phyloP scores from a whole-genome alignment of 2,888 invertebrate genomes.

The Trissoscelio sp. region DNA sequence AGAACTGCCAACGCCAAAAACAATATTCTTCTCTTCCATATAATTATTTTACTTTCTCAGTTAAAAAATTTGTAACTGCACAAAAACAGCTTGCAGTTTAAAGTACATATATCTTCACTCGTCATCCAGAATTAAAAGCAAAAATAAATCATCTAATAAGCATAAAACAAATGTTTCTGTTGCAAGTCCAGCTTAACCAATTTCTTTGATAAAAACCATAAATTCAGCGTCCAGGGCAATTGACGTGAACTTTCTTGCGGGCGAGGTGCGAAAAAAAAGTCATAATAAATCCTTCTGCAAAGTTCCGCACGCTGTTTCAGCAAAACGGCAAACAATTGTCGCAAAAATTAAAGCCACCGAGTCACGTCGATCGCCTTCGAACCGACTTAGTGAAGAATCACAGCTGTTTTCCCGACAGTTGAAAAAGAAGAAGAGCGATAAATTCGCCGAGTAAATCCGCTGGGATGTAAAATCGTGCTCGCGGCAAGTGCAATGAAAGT shows the following conservation, averaged over 20 bases:
- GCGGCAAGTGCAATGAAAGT: conserved; percentile 80
- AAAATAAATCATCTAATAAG: too few relatives aligned
- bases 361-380: conserved; percentile 64
- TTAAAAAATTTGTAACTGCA: too few relatives aligned
- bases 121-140: too few relatives aligned
- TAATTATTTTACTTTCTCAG: too few relatives aligned
- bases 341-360: conserved; percentile 61
- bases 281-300: conserved; percentile 41
- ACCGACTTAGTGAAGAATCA: conserved; percentile 64
- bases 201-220: conserved; percentile 24
- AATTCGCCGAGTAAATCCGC: conserved; percentile 72
- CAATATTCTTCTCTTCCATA: too few relatives aligned
- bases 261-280: conserved; percentile 21
- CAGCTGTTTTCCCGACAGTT: conserved; percentile 65
- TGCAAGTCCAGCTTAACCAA: too few relatives aligned
- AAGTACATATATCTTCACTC: too few relatives aligned
- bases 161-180: too few relatives aligned
- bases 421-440: conserved; percentile 75
- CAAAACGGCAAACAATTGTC: conserved; percentile 62
- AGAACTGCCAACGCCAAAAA: too few relatives aligned
- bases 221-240: conserved; percentile 14
- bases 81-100: too few relatives aligned
- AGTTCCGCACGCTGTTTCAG: conserved; percentile 50
- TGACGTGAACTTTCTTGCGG: conserved; percentile 44
- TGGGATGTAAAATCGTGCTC: conserved; percentile 75